These are phyloP conservation scores for Malurus cyaneus DNA, from an alignment of 2,113 vertebrate genomes.

Conservation along the genomic window DNA sequence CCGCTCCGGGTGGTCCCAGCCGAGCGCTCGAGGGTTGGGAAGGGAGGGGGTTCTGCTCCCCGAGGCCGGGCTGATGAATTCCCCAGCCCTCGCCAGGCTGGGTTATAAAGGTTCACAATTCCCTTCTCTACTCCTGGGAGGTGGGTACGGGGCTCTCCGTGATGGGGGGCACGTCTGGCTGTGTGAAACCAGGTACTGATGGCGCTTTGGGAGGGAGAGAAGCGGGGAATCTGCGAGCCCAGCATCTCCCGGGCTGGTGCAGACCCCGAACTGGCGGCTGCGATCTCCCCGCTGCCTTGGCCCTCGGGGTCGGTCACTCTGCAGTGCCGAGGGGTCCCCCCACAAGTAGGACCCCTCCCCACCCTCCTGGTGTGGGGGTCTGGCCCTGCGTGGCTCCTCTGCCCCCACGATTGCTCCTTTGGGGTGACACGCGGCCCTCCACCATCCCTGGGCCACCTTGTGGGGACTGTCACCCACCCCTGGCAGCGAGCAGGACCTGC, in stretches of 20 bases:
- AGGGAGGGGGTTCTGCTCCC: neutral
- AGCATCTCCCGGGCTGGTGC: neutral
- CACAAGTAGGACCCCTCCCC: neutral
- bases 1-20: neutral
- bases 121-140: neutral
- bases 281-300: neutral
- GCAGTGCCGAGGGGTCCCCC: fast-evolving
- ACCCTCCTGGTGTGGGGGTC: neutral
- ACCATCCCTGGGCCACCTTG: fast-evolving
- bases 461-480: neutral
- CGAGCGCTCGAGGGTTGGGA: neutral
- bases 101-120: fast-evolving
- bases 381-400: neutral
- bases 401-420: fast-evolving
- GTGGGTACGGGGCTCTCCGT: fast-evolving
- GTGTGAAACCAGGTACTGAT: neutral
- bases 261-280: fast-evolving
- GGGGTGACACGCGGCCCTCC: fast-evolving
- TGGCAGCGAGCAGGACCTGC: neutral
- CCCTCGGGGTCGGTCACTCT: neutral
- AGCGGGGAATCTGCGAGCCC: neutral
- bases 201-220: neutral
- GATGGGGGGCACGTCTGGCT: neutral
- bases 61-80: neutral
- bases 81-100: neutral